Percentiles rank a stretch among this genome's conserved stretches.
These are phyloP conservation scores for Lissonota sp. DNA, from an alignment of 2,888 invertebrate species.

Conservation along the genomic window DNA sequence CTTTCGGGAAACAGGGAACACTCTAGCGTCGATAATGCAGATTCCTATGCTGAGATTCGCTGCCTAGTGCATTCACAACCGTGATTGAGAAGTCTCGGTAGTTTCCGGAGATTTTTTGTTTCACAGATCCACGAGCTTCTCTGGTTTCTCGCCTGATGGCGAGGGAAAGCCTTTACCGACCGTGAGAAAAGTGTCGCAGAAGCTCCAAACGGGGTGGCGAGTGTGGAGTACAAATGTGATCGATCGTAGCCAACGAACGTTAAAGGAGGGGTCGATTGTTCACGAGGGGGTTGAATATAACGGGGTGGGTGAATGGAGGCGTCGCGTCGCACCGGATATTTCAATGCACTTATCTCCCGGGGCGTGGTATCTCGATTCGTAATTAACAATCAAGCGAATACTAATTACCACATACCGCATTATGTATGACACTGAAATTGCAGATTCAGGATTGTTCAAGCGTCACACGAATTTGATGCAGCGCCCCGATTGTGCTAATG, in stretches of 20 bases:
- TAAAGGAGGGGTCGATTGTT: conserved; percentile 15
- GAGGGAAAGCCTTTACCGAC: conserved; percentile 38
- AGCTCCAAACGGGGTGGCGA: background rate
- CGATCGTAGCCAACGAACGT: conserved; percentile 25
- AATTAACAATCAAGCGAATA: conserved; percentile 26
- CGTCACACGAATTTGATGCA: no score
- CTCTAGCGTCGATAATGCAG: conserved; percentile 51
- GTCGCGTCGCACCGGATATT: conserved; percentile 8
- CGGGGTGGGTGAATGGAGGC: background rate
- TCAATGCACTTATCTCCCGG: background rate
- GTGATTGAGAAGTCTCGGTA: background rate
- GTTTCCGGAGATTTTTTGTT: conserved; percentile 1
- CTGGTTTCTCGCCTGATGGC: conserved; percentile 27
- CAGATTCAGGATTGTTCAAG: no score
- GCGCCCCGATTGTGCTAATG: no score
- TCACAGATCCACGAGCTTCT: background rate
- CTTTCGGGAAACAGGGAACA: background rate
- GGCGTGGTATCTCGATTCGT: conserved; percentile 9
- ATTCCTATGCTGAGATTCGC: conserved; percentile 19
- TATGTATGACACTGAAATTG: no score
- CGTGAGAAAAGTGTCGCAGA: conserved; percentile 1
- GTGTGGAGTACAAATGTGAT: conserved; percentile 19
- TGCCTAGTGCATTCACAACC: background rate
- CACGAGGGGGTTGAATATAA: background rate
- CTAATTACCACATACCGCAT: conserved; percentile 2